Evolutionary conservation across 2,797 vertebrate species (phyloP).

Genomic region (Gymnodraco acuticeps): DNA sequence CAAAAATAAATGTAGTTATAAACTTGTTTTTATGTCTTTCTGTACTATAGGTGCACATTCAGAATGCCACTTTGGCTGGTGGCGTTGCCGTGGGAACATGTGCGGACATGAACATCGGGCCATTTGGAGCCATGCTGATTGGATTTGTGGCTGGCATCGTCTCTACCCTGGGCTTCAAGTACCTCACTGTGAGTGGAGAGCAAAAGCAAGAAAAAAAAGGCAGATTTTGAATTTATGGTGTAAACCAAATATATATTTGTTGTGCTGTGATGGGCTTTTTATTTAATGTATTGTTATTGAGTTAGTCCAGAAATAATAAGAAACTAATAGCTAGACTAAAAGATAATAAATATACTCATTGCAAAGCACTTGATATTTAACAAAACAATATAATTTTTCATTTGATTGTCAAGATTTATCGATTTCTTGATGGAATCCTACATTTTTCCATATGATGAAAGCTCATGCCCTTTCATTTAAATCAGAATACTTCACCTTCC

Average conservation of each 20-base stretch:
- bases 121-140: conserved; percentile 91
- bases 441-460: too few relatives aligned
- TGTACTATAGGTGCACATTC: conserved; percentile 91
- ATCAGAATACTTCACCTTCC: conserved; percentile 13
- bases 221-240: neutral
- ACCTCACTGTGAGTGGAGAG: conserved; percentile 87
- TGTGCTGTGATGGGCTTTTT: neutral
- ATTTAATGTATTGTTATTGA: neutral
- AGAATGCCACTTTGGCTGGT: conserved; percentile 96
- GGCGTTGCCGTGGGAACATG: conserved; percentile 97
- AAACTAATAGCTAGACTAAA: too few relatives aligned
- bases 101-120: conserved; percentile 89
- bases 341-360: too few relatives aligned
- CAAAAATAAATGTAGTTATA: neutral
- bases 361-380: too few relatives aligned
- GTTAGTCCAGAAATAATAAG: neutral
- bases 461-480: neutral
- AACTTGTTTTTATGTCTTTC: neutral
- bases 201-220: neutral
- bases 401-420: too few relatives aligned
- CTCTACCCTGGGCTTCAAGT: conserved; percentile 93
- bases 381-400: too few relatives aligned
- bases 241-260: neutral
- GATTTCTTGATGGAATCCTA: too few relatives aligned
- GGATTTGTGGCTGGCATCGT: conserved; percentile 89